Percentiles rank a stretch among this genome's conserved stretches.
Evolutionary conservation across 2,888 invertebrate species (phyloP).

Genomic region (Augiades crinisus): DNA sequence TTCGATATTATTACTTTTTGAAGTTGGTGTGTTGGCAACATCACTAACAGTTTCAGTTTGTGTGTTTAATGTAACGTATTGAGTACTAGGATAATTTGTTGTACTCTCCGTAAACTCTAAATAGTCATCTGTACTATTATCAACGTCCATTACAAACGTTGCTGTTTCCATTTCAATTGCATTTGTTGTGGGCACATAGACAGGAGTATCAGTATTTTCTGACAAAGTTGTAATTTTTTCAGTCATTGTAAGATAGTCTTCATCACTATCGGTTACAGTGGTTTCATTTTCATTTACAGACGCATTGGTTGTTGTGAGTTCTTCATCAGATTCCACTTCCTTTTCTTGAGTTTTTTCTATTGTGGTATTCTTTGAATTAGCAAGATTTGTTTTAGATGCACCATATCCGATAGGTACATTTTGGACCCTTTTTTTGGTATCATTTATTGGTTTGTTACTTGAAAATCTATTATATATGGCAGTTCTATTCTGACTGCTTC

Average conservation of each 20-base stretch:
- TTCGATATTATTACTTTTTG: constrained; percentile 32
- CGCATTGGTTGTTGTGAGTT: constrained; percentile 40
- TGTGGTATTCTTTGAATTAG: constrained; percentile 33
- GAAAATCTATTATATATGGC: constrained; percentile 52
- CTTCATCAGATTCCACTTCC: constrained; percentile 43
- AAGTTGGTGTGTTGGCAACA: constrained; percentile 36
- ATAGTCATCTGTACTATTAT: constrained; percentile 64
- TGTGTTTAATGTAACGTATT: constrained; percentile 42
- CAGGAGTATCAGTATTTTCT: constrained; percentile 44
- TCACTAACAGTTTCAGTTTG: constrained; percentile 39
- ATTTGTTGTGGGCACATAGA: constrained; percentile 47
- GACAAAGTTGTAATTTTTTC: constrained; percentile 46
- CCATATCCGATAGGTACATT: constrained; percentile 68
- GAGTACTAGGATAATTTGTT: constrained; percentile 53
- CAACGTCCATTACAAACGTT: constrained; percentile 55
- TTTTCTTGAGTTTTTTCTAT: constrained; percentile 28
- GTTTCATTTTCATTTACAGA: constrained; percentile 42
- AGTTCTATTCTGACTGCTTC: constrained; percentile 55
- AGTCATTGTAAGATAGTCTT: constrained; percentile 64
- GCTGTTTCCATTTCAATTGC: constrained; percentile 49
- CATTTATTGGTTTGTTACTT: constrained; percentile 50
- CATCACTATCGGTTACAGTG: constrained; percentile 64
- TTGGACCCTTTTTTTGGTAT: constrained; percentile 64
- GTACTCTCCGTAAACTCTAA: constrained; percentile 58
- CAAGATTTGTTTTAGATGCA: constrained; percentile 40